Evolutionary conservation across 2,888 invertebrate genomes (phyloP).

Genomic region (Papilio gigon): DNA sequence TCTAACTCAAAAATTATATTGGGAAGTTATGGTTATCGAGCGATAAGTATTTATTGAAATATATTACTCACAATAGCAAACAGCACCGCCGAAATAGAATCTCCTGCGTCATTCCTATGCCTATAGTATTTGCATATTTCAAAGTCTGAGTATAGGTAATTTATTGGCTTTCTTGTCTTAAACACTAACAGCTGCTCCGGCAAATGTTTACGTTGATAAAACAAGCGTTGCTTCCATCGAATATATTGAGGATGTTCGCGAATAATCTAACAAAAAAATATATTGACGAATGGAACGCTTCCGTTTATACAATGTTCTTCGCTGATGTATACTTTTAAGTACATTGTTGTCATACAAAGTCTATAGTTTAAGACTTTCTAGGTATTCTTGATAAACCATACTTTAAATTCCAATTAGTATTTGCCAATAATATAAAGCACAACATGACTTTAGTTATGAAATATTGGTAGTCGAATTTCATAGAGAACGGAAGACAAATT

Average conservation of each 20-base stretch:
- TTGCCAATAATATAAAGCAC: no score
- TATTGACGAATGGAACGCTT: constrained; percentile 13
- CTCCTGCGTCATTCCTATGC: constrained; percentile 61
- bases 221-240: constrained; percentile 29
- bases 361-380: not conserved
- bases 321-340: not conserved
- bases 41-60: constrained; percentile 52
- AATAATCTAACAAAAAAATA: constrained; percentile 41
- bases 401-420: not conserved
- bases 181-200: constrained; percentile 47
- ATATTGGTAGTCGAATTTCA: no score
- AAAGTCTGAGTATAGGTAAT: constrained; percentile 46
- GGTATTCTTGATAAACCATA: not conserved
- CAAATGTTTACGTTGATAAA: constrained; percentile 58
- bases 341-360: not conserved
- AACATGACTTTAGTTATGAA: no score
- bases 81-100: constrained; percentile 53
- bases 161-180: constrained; percentile 52
- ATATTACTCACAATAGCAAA: constrained; percentile 52
- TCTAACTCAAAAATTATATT: constrained; percentile 7
- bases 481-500: no score
- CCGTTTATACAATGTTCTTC: constrained; percentile 9
- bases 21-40: constrained; percentile 35
- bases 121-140: constrained; percentile 42
- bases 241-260: constrained; percentile 23